A percentile compares a stretch with the other conserved stretches of the same genome.
phyloP scores from a whole-genome alignment of 2,113 vertebrate genomes.

The Labrus mixtus region DNA sequence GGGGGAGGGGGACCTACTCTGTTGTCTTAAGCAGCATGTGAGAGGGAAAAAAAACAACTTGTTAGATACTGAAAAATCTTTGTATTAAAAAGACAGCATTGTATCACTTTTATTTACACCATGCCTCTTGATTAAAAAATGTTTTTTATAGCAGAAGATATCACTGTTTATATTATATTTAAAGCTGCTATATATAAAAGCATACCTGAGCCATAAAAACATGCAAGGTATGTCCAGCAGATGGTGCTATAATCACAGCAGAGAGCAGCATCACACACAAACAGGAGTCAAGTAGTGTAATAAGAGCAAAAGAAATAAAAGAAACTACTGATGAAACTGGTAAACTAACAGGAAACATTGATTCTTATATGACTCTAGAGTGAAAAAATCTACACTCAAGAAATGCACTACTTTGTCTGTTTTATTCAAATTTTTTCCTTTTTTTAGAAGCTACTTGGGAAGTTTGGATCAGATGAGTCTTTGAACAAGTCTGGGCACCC shows the following conservation, averaged over 20 bases:
- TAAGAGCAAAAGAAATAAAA: background rate
- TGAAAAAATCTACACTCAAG: background rate
- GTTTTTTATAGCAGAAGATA: background rate
- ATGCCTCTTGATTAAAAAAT: background rate
- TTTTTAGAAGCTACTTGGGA: constrained; percentile 63
- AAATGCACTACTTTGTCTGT: background rate
- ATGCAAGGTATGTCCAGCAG: constrained; percentile 24
- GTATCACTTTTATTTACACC: too few species aligned
- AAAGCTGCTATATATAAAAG: background rate
- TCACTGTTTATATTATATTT: background rate
- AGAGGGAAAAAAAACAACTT: background rate
- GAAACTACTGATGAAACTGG: too few species aligned
- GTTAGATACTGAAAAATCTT: too few species aligned
- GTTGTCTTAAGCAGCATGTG: background rate
- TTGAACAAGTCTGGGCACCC: constrained; percentile 69
- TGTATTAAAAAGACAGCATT: too few species aligned
- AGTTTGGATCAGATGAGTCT: constrained; percentile 41
- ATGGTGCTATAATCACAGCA: constrained; percentile 39
- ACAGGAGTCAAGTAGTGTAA: background rate
- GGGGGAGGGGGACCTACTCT: background rate
- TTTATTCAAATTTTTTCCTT: background rate
- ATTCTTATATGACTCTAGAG: background rate
- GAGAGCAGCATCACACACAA: background rate
- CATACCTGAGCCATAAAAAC: rapidly evolving
- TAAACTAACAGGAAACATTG: background rate